Evolutionary conservation across 2,113 vertebrate genomes (phyloP).

Genomic region (Solea solea): DNA sequence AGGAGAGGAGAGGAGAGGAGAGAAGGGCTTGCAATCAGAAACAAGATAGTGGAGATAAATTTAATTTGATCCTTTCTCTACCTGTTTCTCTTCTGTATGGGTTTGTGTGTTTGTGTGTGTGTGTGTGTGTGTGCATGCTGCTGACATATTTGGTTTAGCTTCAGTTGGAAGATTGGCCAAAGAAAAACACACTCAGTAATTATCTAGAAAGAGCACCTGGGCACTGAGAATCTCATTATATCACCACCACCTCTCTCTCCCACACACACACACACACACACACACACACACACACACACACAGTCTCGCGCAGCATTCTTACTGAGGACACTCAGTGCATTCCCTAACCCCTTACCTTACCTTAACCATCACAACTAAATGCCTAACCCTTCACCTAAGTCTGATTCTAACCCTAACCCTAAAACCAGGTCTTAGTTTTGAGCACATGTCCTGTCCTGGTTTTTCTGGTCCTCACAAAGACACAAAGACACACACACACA

Average conservation of each 20-base stretch:
- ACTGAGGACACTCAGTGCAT: too few relatives aligned
- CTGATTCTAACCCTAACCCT: too few relatives aligned
- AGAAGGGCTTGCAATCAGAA: constrained; percentile 41
- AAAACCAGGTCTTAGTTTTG: too few relatives aligned
- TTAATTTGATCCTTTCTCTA: constrained; percentile 51
- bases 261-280: constrained; percentile 11
- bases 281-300: neutral
- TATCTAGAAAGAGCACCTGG: constrained; percentile 75
- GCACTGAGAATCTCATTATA: constrained; percentile 67
- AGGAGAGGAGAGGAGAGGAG: constrained; percentile 7
- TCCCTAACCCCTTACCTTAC: too few relatives aligned
- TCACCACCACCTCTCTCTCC: constrained; percentile 27
- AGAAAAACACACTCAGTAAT: constrained; percentile 69
- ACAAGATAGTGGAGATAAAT: constrained; percentile 56
- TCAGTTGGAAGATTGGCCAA: constrained; percentile 56
- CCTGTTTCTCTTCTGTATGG: neutral
- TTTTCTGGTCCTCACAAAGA: too few relatives aligned
- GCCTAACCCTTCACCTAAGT: too few relatives aligned
- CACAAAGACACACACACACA: constrained; percentile 9
- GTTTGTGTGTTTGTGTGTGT: constrained; percentile 34
- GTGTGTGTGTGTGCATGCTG: constrained; percentile 45
- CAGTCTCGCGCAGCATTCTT: neutral
- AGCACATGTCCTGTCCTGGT: too few relatives aligned
- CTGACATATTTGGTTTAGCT: constrained; percentile 59
- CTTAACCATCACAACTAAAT: too few relatives aligned